A percentile compares a stretch with the other conserved stretches of the same genome.
phyloP scores from a whole-genome alignment of 2,113 vertebrate genomes.

The Daubentonia madagascariensis region DNA sequence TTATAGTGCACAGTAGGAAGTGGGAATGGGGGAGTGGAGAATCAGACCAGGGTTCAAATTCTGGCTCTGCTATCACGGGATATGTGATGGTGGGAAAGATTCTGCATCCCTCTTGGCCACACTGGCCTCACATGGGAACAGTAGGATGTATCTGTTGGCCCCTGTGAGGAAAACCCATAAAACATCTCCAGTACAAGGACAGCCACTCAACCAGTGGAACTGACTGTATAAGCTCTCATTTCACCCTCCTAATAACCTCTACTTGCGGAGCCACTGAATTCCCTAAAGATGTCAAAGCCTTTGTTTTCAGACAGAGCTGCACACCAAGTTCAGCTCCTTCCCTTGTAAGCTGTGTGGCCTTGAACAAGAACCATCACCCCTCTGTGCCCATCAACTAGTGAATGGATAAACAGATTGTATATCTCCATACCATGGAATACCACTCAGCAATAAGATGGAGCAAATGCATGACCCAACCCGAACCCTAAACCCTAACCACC shows the following conservation, averaged over 20 bases:
- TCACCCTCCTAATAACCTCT: too few relatives aligned
- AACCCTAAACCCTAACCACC: neutral
- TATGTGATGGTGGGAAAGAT: neutral
- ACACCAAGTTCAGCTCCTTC: neutral
- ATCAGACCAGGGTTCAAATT: too few relatives aligned
- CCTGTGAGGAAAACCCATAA: neutral
- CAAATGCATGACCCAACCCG: neutral
- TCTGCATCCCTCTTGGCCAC: rapidly evolving
- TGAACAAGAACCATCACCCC: too few relatives aligned
- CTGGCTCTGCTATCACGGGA: neutral
- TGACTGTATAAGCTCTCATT: too few relatives aligned
- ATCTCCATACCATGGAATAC: too few relatives aligned
- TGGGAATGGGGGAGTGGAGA: too few relatives aligned
- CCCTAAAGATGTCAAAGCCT: neutral
- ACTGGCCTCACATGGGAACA: too few relatives aligned
- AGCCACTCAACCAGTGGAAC: neutral
- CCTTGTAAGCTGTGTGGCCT: neutral
- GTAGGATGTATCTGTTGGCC: neutral
- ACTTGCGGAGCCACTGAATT: neutral
- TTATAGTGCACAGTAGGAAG: neutral
- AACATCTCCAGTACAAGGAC: neutral
- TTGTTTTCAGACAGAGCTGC: neutral
- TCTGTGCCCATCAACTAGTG: neutral
- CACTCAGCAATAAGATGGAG: neutral
- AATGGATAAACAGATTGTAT: neutral